Evolutionary conservation across 2,888 invertebrate genomes (phyloP), one percentile per base, ranked within the genome.

Genomic region (Koerneria pararmatus): DNA sequence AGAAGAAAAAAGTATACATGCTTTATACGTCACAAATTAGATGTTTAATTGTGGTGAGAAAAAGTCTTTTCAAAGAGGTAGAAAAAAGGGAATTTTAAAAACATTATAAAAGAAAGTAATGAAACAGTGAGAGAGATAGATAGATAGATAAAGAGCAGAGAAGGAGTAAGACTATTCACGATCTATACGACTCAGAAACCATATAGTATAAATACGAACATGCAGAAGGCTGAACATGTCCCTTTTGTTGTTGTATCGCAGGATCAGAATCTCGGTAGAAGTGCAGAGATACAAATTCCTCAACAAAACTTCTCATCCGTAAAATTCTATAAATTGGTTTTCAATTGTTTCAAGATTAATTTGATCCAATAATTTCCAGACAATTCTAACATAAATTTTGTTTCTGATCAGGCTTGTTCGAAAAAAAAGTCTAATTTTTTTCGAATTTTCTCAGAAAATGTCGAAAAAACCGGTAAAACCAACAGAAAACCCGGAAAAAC

Each of bases 151-250:
- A 29, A 4, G 35, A 67, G 58, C 46, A 15, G 46, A 19, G 11
- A 41, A 19, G 11, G n/a, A 41, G 46, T n/a, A 41, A 6, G 11
- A 8, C n/a, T n/a, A n/a, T n/a, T n/a, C n/a, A n/a, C n/a, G n/a
- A n/a, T n/a, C n/a, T n/a, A n/a, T 8, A 34, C 24, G 5, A 24
- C 15, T 49, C 2, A 32, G 1, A 48, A 41, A 22, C n/a, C 35
- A 22, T 71, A 34, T 66, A 63, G 27, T 75, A 67, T 35, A 69
- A 66, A 46, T 27, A 63, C 75, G 71, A 37, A 74, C 75, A 29
- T 71, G 69, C 35, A 66, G 68, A 46, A 72, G 71, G 6, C 71
- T 69, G 67, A 80, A 81, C 31, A 78, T 66, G 62, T 80, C 80
- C 24, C 71, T 61, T 34, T 74, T 70, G 22, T 67, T 29, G 31